Conservation (phyloP, 2,888 invertebrate genomes). For the Plagodis dolabraria region DNA sequence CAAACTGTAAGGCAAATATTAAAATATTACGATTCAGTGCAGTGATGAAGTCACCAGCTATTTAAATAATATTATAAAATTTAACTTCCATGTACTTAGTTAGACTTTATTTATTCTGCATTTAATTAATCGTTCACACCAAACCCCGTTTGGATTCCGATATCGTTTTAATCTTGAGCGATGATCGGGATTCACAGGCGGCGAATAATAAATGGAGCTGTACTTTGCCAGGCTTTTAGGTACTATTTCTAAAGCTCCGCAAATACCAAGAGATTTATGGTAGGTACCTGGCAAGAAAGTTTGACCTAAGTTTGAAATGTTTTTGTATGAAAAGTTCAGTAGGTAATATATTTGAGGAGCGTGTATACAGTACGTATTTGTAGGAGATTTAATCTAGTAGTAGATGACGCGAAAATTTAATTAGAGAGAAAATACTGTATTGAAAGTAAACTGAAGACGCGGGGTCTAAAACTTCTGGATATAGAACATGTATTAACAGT, state of each 20-base stretch:
- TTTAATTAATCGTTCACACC: slow-evolving; percentile 9
- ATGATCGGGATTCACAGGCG: slow-evolving; percentile 18
- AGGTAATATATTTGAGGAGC: not conserved
- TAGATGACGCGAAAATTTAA: too few species aligned
- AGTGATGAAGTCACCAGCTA: too few species aligned
- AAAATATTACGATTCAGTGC: too few species aligned
- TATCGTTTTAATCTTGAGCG: slow-evolving; percentile 29
- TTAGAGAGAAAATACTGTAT: too few species aligned
- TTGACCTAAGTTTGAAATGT: not conserved
- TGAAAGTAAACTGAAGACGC: too few species aligned
- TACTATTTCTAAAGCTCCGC: slow-evolving; percentile 5
- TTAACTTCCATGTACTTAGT: too few species aligned
- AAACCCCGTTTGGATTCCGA: slow-evolving; percentile 16
- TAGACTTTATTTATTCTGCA: slow-evolving; percentile 2
- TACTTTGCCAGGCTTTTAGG: slow-evolving; percentile 13
- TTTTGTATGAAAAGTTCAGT: too few species aligned
- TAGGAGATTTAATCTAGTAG: too few species aligned
- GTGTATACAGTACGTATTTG: not conserved
- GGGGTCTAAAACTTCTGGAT: too few species aligned
- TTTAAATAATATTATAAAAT: too few species aligned
- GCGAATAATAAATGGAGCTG: slow-evolving; percentile 18
- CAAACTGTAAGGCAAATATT: too few species aligned
- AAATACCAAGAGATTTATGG: slow-evolving; percentile 7
- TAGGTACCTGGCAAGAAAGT: not conserved
- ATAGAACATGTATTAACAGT: too few species aligned